Conservation (phyloP, 2,113 vertebrate genomes). For the Pungitius pungitius region DNA sequence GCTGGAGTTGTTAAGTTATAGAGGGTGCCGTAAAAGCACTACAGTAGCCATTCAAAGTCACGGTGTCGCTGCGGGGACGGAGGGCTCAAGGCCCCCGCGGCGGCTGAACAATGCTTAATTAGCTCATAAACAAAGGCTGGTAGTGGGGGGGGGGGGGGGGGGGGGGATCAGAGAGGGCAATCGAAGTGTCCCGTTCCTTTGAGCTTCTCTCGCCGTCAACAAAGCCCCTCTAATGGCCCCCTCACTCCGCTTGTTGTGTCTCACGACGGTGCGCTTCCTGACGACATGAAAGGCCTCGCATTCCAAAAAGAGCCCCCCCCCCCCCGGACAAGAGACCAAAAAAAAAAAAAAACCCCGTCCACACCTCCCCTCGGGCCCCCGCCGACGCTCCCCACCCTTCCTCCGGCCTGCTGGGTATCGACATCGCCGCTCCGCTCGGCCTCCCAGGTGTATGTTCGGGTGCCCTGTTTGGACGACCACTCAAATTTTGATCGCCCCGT, state of each 20-base stretch:
- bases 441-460: slow-evolving; percentile 54
- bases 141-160: slow-evolving; percentile 71
- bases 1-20: slow-evolving; percentile 59
- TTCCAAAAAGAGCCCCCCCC: slow-evolving; percentile 71
- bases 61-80: slow-evolving; percentile 43
- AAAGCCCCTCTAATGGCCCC: slow-evolving; percentile 75
- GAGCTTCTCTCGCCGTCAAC: slow-evolving; percentile 67
- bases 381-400: slow-evolving; percentile 54
- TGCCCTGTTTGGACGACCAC: slow-evolving; percentile 68
- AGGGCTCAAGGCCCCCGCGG: slow-evolving; percentile 31
- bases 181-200: slow-evolving; percentile 71
- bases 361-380: slow-evolving; percentile 63
- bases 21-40: slow-evolving; percentile 65
- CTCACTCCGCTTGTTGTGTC: slow-evolving; percentile 80
- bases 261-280: slow-evolving; percentile 79
- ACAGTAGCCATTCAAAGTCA: slow-evolving; percentile 68
- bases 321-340: slow-evolving; percentile 63
- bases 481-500: slow-evolving; percentile 36
- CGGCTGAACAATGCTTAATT: slow-evolving; percentile 81
- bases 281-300: slow-evolving; percentile 78
- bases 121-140: slow-evolving; percentile 82
- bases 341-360: slow-evolving; percentile 56
- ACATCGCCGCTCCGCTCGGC: slow-evolving; percentile 63
- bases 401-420: slow-evolving; percentile 56
- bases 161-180: slow-evolving; percentile 76